A percentile compares a stretch with the other conserved stretches of the same genome.
These are phyloP conservation scores for Drosophila hydei DNA, from an alignment of 1,140 invertebrate species.

Conservation along the genomic window DNA sequence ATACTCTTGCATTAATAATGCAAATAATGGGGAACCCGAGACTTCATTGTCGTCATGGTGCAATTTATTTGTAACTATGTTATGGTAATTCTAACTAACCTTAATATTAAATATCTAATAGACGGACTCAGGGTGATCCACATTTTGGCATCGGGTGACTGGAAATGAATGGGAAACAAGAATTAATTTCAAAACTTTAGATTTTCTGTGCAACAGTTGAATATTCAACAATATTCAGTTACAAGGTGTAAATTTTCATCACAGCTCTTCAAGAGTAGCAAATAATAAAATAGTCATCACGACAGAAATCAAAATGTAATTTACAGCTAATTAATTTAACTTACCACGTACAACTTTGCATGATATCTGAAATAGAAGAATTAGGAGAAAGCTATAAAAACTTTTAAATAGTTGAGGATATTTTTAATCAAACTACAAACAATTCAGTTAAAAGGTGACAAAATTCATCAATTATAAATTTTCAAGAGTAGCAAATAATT, in stretches of 20 bases:
- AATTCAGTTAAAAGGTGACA: constrained; percentile 15
- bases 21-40: constrained; percentile 43
- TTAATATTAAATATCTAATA: not conserved
- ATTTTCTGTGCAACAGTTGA: not conserved
- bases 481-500: constrained; percentile 47
- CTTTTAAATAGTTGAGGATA: too few relatives aligned
- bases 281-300: constrained; percentile 30
- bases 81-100: not conserved
- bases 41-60: too few relatives aligned
- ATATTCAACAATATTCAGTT: constrained; percentile 18
- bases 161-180: not conserved
- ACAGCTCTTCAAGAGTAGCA: constrained; percentile 45
- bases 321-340: too few relatives aligned
- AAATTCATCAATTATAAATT: constrained; percentile 6
- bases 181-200: not conserved
- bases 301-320: not conserved
- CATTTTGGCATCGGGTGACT: too few relatives aligned
- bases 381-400: too few relatives aligned
- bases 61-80: not conserved
- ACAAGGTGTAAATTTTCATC: constrained; percentile 25
- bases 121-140: too few relatives aligned
- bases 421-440: too few relatives aligned
- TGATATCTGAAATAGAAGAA: not conserved
- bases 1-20: constrained; percentile 15
- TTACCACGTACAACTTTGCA: too few relatives aligned